These are phyloP conservation scores for Acanthisitta chloris DNA, from an alignment of 2,113 vertebrate genomes.

Conservation along the genomic window DNA sequence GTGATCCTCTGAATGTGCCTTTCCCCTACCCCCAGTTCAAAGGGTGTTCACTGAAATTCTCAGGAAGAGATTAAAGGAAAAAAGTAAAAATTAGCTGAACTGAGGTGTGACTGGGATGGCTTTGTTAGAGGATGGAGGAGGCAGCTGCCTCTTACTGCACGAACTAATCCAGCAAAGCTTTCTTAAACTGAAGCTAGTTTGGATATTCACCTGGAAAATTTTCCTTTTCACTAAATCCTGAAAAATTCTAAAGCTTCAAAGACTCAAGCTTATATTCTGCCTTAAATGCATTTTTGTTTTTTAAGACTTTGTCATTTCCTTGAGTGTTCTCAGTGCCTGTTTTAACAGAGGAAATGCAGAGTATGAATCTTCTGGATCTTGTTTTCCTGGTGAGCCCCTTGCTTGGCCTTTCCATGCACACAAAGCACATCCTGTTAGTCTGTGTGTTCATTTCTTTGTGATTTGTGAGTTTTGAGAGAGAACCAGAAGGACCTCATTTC, in stretches of 20 bases:
- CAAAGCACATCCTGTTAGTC: not conserved
- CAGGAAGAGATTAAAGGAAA: not conserved
- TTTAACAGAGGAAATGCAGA: not conserved
- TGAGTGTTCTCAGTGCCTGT: not conserved
- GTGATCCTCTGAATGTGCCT: not conserved
- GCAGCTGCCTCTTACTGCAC: not conserved
- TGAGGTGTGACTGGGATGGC: not conserved
- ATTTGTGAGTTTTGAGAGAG: not conserved
- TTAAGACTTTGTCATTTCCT: not conserved
- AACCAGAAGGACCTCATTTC: not conserved
- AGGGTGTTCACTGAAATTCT: not conserved
- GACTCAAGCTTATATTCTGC: not conserved
- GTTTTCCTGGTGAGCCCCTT: not conserved
- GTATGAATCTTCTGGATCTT: not conserved
- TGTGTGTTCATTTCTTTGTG: not conserved
- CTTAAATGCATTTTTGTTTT: not conserved
- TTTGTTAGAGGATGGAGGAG: not conserved
- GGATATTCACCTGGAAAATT: not conserved
- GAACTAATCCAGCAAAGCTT: not conserved
- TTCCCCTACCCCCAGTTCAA: not conserved
- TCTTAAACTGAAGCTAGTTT: not conserved
- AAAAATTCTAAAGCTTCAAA: not conserved
- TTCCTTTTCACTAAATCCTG: not conserved
- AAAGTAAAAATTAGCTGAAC: not conserved
- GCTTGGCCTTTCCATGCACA: not conserved